Evolutionary conservation across 2,888 invertebrate genomes (phyloP), one percentile per base, ranked within the genome.

Genomic region (Diarsia mendica): DNA sequence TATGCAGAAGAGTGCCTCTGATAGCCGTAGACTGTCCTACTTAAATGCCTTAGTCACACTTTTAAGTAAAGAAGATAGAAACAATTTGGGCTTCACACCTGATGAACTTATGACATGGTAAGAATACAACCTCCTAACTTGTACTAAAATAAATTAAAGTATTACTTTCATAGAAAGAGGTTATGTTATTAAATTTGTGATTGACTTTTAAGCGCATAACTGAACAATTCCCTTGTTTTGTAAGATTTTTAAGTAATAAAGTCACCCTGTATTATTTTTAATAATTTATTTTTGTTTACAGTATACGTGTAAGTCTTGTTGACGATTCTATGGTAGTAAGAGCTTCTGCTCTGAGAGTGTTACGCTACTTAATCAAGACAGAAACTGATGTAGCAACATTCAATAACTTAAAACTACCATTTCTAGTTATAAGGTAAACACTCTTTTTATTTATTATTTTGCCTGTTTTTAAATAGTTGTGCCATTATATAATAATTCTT

Each of bases 281-380:
- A 49, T 46, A 3, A 53, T 58, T 58, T 10, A n/a, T 23, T 76
- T 71, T 82, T 75, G 33, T 73, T 94, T 93, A 77, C 92, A 99
- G 99, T 94, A 97, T 99, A 91, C 98, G 99, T 87, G 97, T 98
- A 79, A 97, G 98, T 75, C 97, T 99, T 86, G 97, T 99, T 72
- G 98, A 99, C 93, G 98, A 99, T 87, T 98, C 98, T 82, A 98
- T 98, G 88, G 98, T 99, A 93, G 98, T 99, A 76, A 97, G 99
- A 90, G 98, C 99, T 84, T 99, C 98, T 73, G 98, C 98, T 58
- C 96, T 99, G 83, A 97, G 99, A 90, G 98, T 98, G 70, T 97
- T 99, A 80, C 97, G 99, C 84, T 98, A 99, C 94, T 97, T 98
- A 89, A 96, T 99, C 73, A 97, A 97, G 90, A 97, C 97, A 85